Evolutionary conservation across 2,113 vertebrate genomes (phyloP), one percentile per base, ranked within the genome.

Genomic region (Ramphastos sulfuratus): DNA sequence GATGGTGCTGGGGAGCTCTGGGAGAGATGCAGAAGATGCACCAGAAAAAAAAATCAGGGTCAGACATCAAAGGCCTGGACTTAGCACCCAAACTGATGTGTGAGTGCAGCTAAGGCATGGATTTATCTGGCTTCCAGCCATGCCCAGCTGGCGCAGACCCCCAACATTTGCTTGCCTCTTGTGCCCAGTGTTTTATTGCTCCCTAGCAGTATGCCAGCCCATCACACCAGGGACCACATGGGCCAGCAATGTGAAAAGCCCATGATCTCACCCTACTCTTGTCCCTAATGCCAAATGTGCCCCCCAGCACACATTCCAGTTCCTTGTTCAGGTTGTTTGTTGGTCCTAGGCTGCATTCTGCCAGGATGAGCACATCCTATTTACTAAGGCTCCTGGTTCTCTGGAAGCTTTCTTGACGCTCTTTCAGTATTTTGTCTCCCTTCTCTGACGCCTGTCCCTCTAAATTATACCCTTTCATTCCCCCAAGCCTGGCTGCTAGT

Each of bases 381-480:
- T 93, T 77, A 60, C 65, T 66, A 20, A 42, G 55, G 58, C 25
- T 89, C 14, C 56, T 75, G 27, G 15, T 67, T 82, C 48, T 67
- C 88, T 50, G 25, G 61, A 92, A 92, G 31, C 28, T 64, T 35
- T 90, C 87, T 73, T 87, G 69, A 92, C 86, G 33, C 30, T 87
- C 61, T 44, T 79, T 67, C 33, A 50, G 65, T 74, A 27, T 71
- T 94, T 92, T 92, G 42, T 70, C 48, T 94, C 27, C n/a, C 54
- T 78, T 85, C 69, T n/a, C 54, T 69, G 37, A 25, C 0, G 17
- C 70, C 70, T 83, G 58, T 88, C 63, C 64, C 65, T 95, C 93
- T 88, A 87, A 93, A 89, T 91, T 85, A 93, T 84, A 78, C 59
- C 42, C 82, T 91, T 85, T 80, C 72, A 61, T 58, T 48, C 89